Evolutionary conservation across 2,888 invertebrate species (phyloP).

Genomic region (Frankliniella fusca): DNA sequence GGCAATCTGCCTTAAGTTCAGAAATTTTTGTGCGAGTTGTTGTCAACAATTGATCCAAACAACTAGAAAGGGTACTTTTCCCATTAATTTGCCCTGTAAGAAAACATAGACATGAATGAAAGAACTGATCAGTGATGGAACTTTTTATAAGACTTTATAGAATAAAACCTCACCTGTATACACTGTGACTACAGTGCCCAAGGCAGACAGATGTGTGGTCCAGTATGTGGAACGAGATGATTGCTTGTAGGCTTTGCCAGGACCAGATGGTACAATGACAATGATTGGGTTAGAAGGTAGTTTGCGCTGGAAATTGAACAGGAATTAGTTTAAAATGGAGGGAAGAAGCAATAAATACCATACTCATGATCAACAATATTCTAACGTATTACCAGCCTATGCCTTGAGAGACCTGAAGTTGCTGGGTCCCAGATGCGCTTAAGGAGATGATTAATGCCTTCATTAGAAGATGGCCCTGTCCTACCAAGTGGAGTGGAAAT

Average conservation of each 20-base stretch:
- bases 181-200: constrained; percentile 64
- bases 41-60: constrained; percentile 61
- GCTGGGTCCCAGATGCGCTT: constrained; percentile 74
- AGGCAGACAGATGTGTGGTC: constrained; percentile 61
- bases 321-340: not conserved
- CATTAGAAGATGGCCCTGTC: constrained; percentile 54
- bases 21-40: constrained; percentile 66
- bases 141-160: not conserved
- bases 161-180: constrained; percentile 30
- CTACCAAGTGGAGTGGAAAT: constrained; percentile 51
- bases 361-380: not conserved
- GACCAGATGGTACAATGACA: constrained; percentile 57
- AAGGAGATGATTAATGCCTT: constrained; percentile 60
- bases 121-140: not conserved
- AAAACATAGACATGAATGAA: not conserved
- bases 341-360: not conserved
- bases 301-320: constrained; percentile 52
- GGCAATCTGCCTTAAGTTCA: constrained; percentile 63
- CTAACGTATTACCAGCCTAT: constrained; percentile 48
- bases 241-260: constrained; percentile 43
- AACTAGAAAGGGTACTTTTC: constrained; percentile 43
- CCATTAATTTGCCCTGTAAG: not conserved
- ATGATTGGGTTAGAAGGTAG: constrained; percentile 65
- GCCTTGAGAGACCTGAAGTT: constrained; percentile 45
- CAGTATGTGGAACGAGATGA: constrained; percentile 63